These are phyloP conservation scores for Cephus spinipes DNA, from an alignment of 2,888 invertebrate genomes.

Conservation along the genomic window DNA sequence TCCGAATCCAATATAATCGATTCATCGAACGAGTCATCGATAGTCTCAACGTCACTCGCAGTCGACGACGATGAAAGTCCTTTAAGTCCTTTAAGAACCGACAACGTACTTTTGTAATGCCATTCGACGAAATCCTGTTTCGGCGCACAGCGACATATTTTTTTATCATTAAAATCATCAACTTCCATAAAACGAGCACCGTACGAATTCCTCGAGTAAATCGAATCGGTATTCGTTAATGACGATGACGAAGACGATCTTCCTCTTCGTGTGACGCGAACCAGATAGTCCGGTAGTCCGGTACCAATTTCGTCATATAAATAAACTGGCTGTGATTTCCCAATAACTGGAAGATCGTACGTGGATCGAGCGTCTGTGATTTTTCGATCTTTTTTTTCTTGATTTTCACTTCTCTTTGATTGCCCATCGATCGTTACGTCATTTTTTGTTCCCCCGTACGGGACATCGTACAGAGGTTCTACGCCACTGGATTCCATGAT, in stretches of 20 bases:
- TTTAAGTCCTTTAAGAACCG: conserved; percentile 13
- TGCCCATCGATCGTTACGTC: background rate
- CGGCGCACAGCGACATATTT: conserved; percentile 12
- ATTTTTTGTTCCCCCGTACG: background rate
- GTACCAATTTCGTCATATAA: background rate
- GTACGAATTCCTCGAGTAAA: background rate
- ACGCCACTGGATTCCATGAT: background rate
- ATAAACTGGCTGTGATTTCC: background rate
- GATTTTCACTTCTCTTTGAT: background rate
- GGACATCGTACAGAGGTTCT: background rate
- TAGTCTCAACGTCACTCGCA: conserved; percentile 12
- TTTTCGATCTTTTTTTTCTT: background rate
- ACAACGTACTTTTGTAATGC: conserved; percentile 21
- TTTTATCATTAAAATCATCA: background rate
- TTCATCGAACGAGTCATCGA: conserved; percentile 17
- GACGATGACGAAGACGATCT: background rate
- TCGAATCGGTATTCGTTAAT: background rate
- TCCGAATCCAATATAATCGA: conserved; percentile 12
- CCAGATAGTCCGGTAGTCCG: background rate
- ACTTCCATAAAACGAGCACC: background rate
- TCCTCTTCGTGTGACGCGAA: background rate
- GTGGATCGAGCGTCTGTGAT: background rate
- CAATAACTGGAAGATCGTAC: background rate
- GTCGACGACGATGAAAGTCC: background rate
- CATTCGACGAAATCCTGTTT: conserved; percentile 19